Percentiles rank a stretch among this genome's conserved stretches.
Conservation (phyloP, 2,113 vertebrate species). For the Atrichornis clamosus region DNA sequence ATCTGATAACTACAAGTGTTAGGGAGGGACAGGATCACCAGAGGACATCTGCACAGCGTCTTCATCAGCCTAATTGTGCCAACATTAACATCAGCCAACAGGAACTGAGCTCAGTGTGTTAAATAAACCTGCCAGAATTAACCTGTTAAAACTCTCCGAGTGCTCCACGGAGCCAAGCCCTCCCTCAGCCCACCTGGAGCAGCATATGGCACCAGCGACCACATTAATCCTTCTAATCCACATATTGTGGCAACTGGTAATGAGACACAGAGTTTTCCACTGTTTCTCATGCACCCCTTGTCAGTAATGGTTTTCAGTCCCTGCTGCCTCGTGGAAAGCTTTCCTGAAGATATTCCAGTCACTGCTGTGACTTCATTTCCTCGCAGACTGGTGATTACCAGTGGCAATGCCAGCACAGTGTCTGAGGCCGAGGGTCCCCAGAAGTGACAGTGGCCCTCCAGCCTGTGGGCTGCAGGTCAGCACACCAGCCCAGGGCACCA, state of each 20-base stretch:
- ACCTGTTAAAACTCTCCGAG: constrained; percentile 34
- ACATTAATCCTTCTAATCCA: not conserved
- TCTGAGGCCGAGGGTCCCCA: not conserved
- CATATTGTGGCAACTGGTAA: not conserved
- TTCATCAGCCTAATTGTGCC: constrained; percentile 53
- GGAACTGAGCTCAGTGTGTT: constrained; percentile 59
- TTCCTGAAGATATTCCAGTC: constrained; percentile 7
- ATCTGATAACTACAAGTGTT: constrained; percentile 27
- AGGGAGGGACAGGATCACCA: constrained; percentile 56
- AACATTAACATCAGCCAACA: constrained; percentile 59
- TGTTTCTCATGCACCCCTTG: not conserved
- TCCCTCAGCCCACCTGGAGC: constrained; percentile 23
- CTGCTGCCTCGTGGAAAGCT: not conserved
- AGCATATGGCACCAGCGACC: not conserved
- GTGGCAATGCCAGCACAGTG: accelerated
- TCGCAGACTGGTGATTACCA: not conserved
- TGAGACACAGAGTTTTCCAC: not conserved
- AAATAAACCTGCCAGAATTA: constrained; percentile 41
- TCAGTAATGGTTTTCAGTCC: not conserved
- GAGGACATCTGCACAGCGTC: constrained; percentile 61
- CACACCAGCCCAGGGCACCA: not conserved
- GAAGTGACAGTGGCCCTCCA: not conserved
- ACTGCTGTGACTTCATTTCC: constrained; percentile 19
- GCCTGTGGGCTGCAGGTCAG: not conserved
- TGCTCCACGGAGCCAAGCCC: not conserved